Evolutionary conservation across 92 coral and sea anemone genomes (phyloP).

Genomic region (Phenganax stokvisi): DNA sequence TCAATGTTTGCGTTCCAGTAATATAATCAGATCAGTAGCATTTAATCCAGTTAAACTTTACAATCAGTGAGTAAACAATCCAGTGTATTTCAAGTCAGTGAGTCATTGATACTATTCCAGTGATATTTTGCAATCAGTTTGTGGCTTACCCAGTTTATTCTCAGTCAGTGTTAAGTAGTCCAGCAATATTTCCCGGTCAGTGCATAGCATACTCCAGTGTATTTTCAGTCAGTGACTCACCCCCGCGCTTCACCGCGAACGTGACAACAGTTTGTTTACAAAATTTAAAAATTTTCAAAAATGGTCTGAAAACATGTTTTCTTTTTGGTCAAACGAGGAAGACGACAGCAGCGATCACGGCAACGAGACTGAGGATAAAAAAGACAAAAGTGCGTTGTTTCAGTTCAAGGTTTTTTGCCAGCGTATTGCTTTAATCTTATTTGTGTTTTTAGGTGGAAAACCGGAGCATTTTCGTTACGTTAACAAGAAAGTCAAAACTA

Average conservation of each 20-base stretch:
- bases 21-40: too few species aligned
- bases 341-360: conserved; percentile 12
- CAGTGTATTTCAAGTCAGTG: too few species aligned
- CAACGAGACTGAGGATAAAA: conserved; percentile 18
- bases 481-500: not conserved
- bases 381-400: conserved; percentile 25
- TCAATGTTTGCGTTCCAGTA: too few species aligned
- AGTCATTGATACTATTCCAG: too few species aligned
- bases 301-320: conserved; percentile 22
- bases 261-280: conserved; percentile 16
- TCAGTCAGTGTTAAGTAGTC: too few species aligned
- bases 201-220: too few species aligned
- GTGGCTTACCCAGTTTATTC: too few species aligned
- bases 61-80: too few species aligned
- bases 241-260: conserved; percentile 15
- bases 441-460: conserved; percentile 15
- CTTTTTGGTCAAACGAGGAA: conserved; percentile 37
- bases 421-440: not conserved
- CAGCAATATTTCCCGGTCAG: too few species aligned
- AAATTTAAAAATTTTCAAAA: not conserved
- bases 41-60: too few species aligned
- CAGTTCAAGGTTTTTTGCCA: not conserved
- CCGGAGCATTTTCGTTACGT: conserved; percentile 37
- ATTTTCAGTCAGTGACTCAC: not conserved
- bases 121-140: too few species aligned